Evolutionary conservation across 2,888 invertebrate genomes (phyloP), one percentile per base, ranked within the genome.

Genomic region (Leucoma salicis): DNA sequence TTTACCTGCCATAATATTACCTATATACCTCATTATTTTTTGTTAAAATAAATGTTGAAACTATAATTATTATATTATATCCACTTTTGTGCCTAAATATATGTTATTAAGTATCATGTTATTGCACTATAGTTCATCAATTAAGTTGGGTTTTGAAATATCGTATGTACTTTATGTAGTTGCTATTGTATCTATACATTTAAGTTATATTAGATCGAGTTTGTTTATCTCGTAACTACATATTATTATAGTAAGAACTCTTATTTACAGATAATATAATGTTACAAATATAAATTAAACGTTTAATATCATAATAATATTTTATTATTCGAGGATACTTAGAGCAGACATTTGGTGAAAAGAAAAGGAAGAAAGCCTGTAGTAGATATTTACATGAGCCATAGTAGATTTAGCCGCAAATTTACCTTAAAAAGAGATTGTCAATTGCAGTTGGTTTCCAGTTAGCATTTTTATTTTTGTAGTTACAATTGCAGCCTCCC

Each of bases 211-310:
- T 79, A 82, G 77, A 80, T 75, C 74, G 79, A 80, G 86, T 82
- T 82, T 80, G 83, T 82, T 83, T 81, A 82, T 81, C 81, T 81
- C 79, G 76, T 81, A 80, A 71, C 71, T 79, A 77, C 74, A 79
- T 80, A 65, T 63, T 53, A 83, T 77, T 73, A 79, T 74, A 78
- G 66, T 87, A 87, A 83, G 82, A 88, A 86, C 83, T 83, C 81
- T 87, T 89, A 90, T 89, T 89, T 89, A 90, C 88, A 90, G 72
- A 88, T 88, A 90, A 90, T 88, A 89, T 87, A 88, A 89, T 89
- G 89, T 90, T 90, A 89, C 74, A 82, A 81, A 84, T 84, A 88
- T 82, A 87, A 89, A 89, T 78, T 84, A 88, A 89, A 87, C 83
- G 82, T 87, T 87, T 86, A 85, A 82, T 82, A 82, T 76, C 73